These are phyloP conservation scores for Leucophenga maculata DNA, from an alignment of 2,888 invertebrate species.

Conservation along the genomic window DNA sequence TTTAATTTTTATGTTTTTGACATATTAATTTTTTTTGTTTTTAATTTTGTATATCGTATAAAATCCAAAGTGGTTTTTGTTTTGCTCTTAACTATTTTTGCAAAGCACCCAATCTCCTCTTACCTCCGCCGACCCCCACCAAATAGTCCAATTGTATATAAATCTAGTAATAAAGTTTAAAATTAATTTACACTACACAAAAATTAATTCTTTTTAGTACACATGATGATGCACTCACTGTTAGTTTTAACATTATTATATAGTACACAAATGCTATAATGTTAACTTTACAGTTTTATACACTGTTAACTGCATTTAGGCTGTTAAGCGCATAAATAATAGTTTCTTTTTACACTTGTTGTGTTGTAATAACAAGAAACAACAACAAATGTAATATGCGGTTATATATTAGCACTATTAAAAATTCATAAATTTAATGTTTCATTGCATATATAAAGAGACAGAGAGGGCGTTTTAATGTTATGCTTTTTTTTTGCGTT, in stretches of 20 bases:
- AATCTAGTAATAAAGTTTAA: too few relatives aligned
- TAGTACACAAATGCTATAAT: not conserved
- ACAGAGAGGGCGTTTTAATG: not conserved
- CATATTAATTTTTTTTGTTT: constrained; percentile 39
- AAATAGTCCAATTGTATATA: too few relatives aligned
- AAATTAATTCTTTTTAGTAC: too few relatives aligned
- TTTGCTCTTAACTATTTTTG: too few relatives aligned
- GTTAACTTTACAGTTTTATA: too few relatives aligned
- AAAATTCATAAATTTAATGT: not conserved
- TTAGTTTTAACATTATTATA: not conserved
- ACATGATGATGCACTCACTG: too few relatives aligned
- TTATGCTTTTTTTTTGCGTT: not conserved
- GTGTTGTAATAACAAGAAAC: not conserved
- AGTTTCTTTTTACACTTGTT: too few relatives aligned
- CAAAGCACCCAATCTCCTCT: not conserved
- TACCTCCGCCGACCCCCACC: not conserved
- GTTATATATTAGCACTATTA: constrained; percentile 12
- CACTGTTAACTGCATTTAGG: too few relatives aligned
- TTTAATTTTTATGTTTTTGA: constrained; percentile 32
- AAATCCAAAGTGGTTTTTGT: not conserved
- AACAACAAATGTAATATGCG: not conserved
- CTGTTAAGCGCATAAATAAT: too few relatives aligned
- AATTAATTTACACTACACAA: too few relatives aligned
- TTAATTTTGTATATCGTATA: constrained; percentile 18
- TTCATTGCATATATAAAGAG: constrained; percentile 2